Conservation (phyloP, 2,113 vertebrate genomes). For the Paedocypris sp. region DNA sequence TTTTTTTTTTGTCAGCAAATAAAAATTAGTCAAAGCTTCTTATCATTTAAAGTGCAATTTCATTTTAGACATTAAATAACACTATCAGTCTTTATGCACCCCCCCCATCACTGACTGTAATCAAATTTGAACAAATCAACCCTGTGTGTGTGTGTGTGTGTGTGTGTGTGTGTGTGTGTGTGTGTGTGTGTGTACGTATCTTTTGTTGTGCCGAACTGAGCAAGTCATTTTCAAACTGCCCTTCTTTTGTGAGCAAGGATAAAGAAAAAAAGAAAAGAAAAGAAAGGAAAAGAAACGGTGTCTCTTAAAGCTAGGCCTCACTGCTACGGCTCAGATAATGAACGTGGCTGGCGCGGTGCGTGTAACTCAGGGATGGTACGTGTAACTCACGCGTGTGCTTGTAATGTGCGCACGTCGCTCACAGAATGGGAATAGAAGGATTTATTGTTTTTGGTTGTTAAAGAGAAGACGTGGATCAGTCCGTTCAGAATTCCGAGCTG, state of each 20-base stretch:
- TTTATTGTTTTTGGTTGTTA: no score
- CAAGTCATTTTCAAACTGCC: constrained; percentile 99
- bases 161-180: constrained; percentile 97
- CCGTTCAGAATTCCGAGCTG: no score
- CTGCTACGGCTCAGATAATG: constrained; percentile 98
- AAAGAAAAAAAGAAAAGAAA: constrained; percentile 98
- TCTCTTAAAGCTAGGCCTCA: constrained; percentile 99
- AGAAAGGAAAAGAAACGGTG: constrained; percentile 97
- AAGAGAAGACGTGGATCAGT: no score
- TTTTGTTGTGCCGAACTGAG: constrained; percentile 99
- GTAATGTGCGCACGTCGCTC: no score
- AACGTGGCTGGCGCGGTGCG: constrained; percentile 99
- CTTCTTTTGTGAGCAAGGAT: constrained; percentile 99
- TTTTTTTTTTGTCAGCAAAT: constrained; percentile 76
- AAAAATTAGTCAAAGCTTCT: no score
- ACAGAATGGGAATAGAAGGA: no score
- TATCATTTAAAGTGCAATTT: no score
- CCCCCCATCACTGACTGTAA: constrained; percentile 96
- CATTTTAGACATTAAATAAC: constrained; percentile 97
- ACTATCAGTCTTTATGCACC: constrained; percentile 98
- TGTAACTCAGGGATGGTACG: constrained; percentile 83
- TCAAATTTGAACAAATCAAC: constrained; percentile 99
- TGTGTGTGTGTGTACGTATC: constrained; percentile 99
- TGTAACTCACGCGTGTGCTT: constrained; percentile 54
- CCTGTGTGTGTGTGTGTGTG: constrained; percentile 89